Conservation (phyloP, 2,113 vertebrate species). For the Ellobius talpinus region DNA sequence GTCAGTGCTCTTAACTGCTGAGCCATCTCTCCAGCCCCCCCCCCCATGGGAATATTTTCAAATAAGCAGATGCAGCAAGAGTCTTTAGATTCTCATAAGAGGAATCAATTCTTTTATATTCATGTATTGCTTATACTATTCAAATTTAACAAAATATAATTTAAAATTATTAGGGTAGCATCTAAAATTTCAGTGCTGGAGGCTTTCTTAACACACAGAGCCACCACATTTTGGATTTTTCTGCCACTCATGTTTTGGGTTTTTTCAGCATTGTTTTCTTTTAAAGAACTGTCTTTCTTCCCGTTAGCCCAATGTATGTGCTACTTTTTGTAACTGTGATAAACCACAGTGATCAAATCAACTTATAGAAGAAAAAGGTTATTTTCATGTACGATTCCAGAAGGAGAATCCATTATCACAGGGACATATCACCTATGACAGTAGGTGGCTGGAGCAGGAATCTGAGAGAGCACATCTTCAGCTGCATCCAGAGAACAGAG, state of each 20-base stretch:
- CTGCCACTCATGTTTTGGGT: background rate
- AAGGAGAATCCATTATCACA: background rate
- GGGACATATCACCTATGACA: too few species aligned
- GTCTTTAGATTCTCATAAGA: background rate
- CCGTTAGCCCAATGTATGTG: background rate
- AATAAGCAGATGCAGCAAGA: background rate
- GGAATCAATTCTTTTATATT: conserved; percentile 3
- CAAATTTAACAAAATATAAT: conserved; percentile 10
- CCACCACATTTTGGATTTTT: background rate
- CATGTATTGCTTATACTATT: background rate
- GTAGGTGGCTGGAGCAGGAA: background rate
- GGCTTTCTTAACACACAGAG: background rate
- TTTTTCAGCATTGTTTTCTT: background rate
- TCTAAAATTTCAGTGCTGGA: background rate
- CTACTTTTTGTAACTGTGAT: background rate
- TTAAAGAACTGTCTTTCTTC: background rate
- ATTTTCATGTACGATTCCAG: background rate
- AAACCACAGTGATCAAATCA: background rate
- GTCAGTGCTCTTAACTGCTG: too few species aligned
- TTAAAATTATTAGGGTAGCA: background rate
- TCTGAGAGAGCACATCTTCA: background rate
- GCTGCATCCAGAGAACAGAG: background rate
- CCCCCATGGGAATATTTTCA: conserved; percentile 5
- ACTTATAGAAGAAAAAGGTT: background rate
- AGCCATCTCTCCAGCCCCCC: too few species aligned